Percentiles rank a stretch among this genome's conserved stretches.
These are phyloP conservation scores for Orthonychiurus folsomi DNA, from an alignment of 2,888 invertebrate genomes.

Conservation along the genomic window DNA sequence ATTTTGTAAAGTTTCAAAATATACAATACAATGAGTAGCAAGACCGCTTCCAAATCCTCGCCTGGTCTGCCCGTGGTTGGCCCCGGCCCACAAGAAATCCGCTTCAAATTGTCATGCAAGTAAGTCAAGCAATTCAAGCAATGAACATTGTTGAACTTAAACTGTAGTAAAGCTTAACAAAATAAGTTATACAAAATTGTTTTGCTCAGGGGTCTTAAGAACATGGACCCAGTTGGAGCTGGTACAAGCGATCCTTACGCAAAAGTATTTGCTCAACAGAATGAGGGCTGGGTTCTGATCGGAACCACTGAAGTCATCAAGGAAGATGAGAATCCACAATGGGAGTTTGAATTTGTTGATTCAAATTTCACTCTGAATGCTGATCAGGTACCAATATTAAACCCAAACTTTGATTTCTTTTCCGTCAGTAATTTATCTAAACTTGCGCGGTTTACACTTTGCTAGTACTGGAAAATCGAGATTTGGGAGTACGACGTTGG, in stretches of 20 bases:
- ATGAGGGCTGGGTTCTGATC: background rate
- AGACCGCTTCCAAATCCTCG: too few relatives aligned
- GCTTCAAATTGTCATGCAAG: too few relatives aligned
- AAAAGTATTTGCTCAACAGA: background rate
- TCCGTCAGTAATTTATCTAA: background rate
- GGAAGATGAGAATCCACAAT: background rate
- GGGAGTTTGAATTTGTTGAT: background rate
- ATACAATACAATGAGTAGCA: too few relatives aligned
- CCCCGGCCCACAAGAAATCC: too few relatives aligned
- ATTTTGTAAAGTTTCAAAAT: too few relatives aligned
- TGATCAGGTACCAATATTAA: background rate
- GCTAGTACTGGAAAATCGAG: background rate
- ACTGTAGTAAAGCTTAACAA: too few relatives aligned
- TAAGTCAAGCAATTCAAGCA: too few relatives aligned
- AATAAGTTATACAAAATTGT: background rate
- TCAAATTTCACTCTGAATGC: too few relatives aligned
- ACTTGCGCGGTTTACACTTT: background rate
- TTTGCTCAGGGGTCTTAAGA: too few relatives aligned
- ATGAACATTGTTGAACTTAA: too few relatives aligned
- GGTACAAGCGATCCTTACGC: background rate
- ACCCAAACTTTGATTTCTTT: background rate
- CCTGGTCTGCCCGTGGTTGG: too few relatives aligned
- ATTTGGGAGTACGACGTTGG: background rate
- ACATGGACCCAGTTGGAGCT: background rate
- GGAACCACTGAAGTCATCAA: background rate